Base-by-base conservation (phyloP, 2,797 vertebrate genomes). In the Anisognathus igniventris region DNA sequence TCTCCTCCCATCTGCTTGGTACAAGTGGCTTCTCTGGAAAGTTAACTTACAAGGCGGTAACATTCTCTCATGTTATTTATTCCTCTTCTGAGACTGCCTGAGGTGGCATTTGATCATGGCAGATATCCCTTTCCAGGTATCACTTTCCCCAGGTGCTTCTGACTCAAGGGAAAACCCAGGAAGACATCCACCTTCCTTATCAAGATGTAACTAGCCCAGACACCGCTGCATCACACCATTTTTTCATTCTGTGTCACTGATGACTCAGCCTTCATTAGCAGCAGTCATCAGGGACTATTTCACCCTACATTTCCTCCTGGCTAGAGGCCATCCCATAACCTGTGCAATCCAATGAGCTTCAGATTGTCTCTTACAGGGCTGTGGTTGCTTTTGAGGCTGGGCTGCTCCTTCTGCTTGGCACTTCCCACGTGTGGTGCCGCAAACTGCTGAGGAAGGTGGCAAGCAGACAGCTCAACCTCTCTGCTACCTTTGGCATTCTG, bases 171-270 rank as follows among this genome's bases (percentile, higher is more conserved):
- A 91, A 94, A 95, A 18, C 62, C 87, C 76, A 78, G 85, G 58
- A 93, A 95, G 78, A 65, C 79, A 94, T 35, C 44, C 31, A 3
- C 73, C 35, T 56, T 72, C 73, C 88, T 90, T 88, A 96, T 90
- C 94, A 90, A 95, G 94, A 93, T 86, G n/a, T 68, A 92, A 92
- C 93, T 92, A 95, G 95, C 70, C 92, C 83, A 95, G 93, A 76
- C 92, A 75, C 31, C 1, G 3, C 70, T 4, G 5, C 70, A 86
- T 90, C 93, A 48, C 54, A 51, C 21, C 3, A 22, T 42, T 93
- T 81, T 68, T 81, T 81, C 67, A 50, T 44, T 57, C 51, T 0
- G 0, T 88, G 58, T 86, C 91, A 81, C 64, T 0, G 1, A 24
- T 95, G 92, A 96, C 56, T 96, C 96, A 95, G 37, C 28, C 62